Percentiles rank a stretch among this genome's conserved stretches.
Evolutionary conservation across 1,140 invertebrate genomes (phyloP).

Genomic region (Neodiprion pinetum): DNA sequence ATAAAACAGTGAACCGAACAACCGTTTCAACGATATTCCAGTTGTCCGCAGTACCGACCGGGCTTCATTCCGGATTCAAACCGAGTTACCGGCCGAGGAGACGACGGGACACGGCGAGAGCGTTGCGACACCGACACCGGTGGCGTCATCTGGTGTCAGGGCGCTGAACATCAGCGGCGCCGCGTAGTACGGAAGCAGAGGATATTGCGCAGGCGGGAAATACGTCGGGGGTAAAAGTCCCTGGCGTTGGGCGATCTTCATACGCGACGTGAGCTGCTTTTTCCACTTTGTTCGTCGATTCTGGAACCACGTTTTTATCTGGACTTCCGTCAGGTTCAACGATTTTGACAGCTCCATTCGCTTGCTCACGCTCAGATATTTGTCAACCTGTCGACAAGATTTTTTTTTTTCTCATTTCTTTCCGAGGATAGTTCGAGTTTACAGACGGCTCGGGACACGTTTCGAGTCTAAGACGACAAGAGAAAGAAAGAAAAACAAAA

Average conservation of each 20-base stretch:
- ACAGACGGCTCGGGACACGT: background rate
- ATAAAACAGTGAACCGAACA: constrained; percentile 31
- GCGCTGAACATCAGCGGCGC: constrained; percentile 56
- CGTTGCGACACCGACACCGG: constrained; percentile 25
- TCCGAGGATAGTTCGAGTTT: constrained; percentile 17
- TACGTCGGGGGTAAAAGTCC: constrained; percentile 76
- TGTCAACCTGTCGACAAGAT: constrained; percentile 73
- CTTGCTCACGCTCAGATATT: constrained; percentile 95
- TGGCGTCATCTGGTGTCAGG: constrained; percentile 40
- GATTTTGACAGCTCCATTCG: constrained; percentile 91
- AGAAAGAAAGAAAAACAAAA: constrained; percentile 4
- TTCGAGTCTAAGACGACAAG: background rate
- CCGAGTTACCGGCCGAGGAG: constrained; percentile 4
- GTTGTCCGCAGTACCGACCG: background rate
- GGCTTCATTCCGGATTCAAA: constrained; percentile 20
- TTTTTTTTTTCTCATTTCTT: too few relatives aligned
- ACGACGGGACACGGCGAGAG: constrained; percentile 12
- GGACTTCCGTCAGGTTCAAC: constrained; percentile 89
- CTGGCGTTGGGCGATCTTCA: constrained; percentile 88
- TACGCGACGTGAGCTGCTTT: constrained; percentile 87
- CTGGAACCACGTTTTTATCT: constrained; percentile 98
- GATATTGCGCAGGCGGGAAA: constrained; percentile 72
- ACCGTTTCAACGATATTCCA: constrained; percentile 1
- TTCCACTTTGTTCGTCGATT: constrained; percentile 96
- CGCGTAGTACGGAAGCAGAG: constrained; percentile 63